phyloP scores from a whole-genome alignment of 2,797 vertebrate species.

The Echeneis naucrates region DNA sequence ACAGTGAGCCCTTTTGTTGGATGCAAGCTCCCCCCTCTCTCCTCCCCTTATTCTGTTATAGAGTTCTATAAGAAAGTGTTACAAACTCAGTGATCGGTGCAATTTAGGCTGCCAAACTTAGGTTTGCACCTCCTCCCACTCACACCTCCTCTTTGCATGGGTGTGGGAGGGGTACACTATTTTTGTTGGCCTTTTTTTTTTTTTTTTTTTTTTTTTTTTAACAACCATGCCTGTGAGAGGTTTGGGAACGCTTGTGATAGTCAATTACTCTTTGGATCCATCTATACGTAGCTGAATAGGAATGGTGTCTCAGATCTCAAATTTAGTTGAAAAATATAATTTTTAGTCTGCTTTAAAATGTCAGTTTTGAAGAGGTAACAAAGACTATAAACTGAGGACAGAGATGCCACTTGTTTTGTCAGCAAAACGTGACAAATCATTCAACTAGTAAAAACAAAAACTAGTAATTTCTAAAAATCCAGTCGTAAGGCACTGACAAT shows the following conservation, averaged over 20 bases:
- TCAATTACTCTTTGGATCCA: constrained; percentile 11
- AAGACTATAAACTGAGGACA: constrained; percentile 5
- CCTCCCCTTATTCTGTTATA: constrained; percentile 17
- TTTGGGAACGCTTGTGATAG: not conserved
- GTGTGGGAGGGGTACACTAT: constrained; percentile 14
- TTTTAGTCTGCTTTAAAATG: not conserved
- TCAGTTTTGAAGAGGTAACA: constrained; percentile 2
- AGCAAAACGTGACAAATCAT: not conserved
- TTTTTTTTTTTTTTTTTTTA: too few species aligned
- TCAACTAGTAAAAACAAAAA: constrained; percentile 5
- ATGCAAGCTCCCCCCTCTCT: not conserved
- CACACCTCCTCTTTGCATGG: constrained; percentile 20
- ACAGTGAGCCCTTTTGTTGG: constrained; percentile 6
- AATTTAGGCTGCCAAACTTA: constrained; percentile 32
- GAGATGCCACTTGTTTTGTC: constrained; percentile 10
- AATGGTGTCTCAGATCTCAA: not conserved
- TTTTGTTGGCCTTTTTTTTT: constrained; percentile 6
- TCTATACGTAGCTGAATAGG: constrained; percentile 19
- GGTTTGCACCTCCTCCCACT: constrained; percentile 34
- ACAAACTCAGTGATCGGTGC: constrained; percentile 30
- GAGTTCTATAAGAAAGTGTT: constrained; percentile 20
- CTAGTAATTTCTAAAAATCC: constrained; percentile 9
- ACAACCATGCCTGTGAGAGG: not conserved
- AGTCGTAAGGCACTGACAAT: constrained; percentile 2
- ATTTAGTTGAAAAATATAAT: not conserved